phyloP scores from a whole-genome alignment of 2,797 vertebrate species.

The Sus cebifrons region DNA sequence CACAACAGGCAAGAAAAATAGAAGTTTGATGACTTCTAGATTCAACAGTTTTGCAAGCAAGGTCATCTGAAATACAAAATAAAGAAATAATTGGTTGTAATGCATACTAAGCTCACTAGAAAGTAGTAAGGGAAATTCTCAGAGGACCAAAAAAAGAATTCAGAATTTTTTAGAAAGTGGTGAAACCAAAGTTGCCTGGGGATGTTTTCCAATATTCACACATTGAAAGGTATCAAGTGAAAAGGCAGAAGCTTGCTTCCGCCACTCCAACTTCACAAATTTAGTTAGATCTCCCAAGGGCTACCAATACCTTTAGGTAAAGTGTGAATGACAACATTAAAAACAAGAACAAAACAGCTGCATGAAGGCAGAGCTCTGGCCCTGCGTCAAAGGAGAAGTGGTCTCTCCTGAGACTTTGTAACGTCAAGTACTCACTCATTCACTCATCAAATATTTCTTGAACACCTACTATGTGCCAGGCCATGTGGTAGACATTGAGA shows the following conservation, averaged over 20 bases:
- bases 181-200: neutral
- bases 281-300: neutral
- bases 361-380: neutral
- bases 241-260: neutral
- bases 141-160: neutral
- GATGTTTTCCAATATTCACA: neutral
- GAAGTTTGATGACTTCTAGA: neutral
- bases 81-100: slow-evolving; percentile 4
- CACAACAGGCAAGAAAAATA: neutral
- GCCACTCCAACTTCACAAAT: neutral
- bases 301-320: neutral
- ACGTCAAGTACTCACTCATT: neutral
- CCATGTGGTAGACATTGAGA: too few species aligned
- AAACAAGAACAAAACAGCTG: neutral
- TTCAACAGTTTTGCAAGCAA: neutral
- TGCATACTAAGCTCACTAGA: neutral
- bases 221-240: neutral
- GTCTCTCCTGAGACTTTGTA: neutral
- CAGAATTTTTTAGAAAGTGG: neutral
- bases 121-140: neutral
- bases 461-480: too few species aligned
- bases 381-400: neutral
- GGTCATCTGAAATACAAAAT: slow-evolving; percentile 18
- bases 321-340: neutral
- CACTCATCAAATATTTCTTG: neutral